Percentiles rank a stretch among this genome's conserved stretches.
These are phyloP conservation scores for Oreortyx pictus DNA, from an alignment of 2,797 vertebrate genomes.

Conservation along the genomic window DNA sequence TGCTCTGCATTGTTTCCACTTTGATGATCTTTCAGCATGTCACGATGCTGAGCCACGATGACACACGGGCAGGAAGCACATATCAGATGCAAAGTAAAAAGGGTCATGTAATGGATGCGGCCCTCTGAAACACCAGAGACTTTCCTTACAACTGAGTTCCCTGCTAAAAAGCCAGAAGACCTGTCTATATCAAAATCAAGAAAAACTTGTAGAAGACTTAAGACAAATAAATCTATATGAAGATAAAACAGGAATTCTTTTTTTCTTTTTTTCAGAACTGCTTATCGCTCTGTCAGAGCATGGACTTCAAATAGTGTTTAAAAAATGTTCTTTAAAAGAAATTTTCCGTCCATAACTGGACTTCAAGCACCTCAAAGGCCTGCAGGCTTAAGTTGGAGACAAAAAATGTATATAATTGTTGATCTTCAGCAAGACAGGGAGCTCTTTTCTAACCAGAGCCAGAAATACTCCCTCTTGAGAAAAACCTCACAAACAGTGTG, in stretches of 20 bases:
- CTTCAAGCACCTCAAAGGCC: not conserved
- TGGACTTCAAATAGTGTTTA: not conserved
- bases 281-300: not conserved
- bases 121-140: accelerated
- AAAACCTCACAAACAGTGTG: conserved; percentile 51
- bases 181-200: not conserved
- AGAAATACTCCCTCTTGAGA: conserved; percentile 63
- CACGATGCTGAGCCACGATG: conserved; percentile 64
- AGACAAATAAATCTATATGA: not conserved
- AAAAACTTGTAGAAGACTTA: not conserved
- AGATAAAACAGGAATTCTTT: not conserved
- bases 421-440: conserved; percentile 55
- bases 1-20: conserved; percentile 67
- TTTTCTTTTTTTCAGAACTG: not conserved
- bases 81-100: conserved; percentile 55
- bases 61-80: conserved; percentile 58
- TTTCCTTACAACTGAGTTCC: not conserved
- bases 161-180: not conserved
- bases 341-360: not conserved
- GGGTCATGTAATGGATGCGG: conserved; percentile 41
- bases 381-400: conserved; percentile 1
- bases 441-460: conserved; percentile 45
- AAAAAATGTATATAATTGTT: conserved; percentile 41
- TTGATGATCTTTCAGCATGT: conserved; percentile 71
- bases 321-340: conserved; percentile 1